These are phyloP conservation scores for Nibea coibor DNA, from an alignment of 2,113 vertebrate species.

Conservation along the genomic window DNA sequence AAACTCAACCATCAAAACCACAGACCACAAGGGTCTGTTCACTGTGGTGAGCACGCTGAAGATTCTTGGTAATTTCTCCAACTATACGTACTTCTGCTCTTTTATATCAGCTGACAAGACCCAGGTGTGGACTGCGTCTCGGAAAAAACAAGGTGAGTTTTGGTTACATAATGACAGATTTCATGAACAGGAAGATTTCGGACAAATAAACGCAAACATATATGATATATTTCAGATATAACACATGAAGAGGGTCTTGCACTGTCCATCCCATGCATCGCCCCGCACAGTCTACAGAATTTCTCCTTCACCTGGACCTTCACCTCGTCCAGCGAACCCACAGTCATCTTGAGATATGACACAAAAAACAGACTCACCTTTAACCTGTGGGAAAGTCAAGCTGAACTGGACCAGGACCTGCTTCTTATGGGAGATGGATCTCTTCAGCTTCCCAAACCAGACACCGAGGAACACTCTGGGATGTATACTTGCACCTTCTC, in stretches of 20 bases:
- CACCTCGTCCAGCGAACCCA: constrained; percentile 53
- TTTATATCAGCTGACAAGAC: constrained; percentile 77
- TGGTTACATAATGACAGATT: background rate
- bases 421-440: constrained; percentile 77
- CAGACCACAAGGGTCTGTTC: constrained; percentile 80
- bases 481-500: constrained; percentile 79
- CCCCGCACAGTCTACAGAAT: constrained; percentile 73
- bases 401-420: constrained; percentile 73
- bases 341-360: constrained; percentile 78
- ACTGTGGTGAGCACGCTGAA: constrained; percentile 77
- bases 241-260: constrained; percentile 69
- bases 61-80: constrained; percentile 74
- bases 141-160: constrained; percentile 80
- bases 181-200: background rate
- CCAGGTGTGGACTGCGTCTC: constrained; percentile 82
- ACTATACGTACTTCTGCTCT: constrained; percentile 81
- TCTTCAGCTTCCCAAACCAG: constrained; percentile 71
- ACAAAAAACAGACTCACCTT: constrained; percentile 66
- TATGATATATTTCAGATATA: constrained; percentile 67
- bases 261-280: constrained; percentile 78
- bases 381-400: constrained; percentile 76
- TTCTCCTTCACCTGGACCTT: constrained; percentile 84
- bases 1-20: constrained; percentile 74
- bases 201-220: background rate
- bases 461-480: constrained; percentile 71